Evolutionary conservation across 2,797 vertebrate genomes (phyloP), one percentile per base, ranked within the genome.

Genomic region (Neosilurus hyrtlii): DNA sequence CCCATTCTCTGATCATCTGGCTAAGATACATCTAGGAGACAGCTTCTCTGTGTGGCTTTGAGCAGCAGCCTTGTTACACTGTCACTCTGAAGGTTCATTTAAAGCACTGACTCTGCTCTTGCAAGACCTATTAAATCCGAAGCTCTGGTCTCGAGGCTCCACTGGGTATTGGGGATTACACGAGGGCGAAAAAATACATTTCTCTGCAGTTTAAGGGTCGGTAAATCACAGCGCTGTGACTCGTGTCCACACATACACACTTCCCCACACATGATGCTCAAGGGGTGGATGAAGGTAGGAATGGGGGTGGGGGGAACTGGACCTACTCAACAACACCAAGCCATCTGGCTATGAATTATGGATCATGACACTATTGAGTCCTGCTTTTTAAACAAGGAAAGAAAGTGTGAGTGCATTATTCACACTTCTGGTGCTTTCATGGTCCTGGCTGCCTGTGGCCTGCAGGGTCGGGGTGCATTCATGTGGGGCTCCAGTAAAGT

Each of bases 341-440:
- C 87, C 86, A 84, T 84, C 81, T 86, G 83, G 79, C 65, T 35
- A 88, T 89, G 71, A 89, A 89, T 90, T 86, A 89, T 89, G 84
- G 79, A 89, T 88, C 75, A 72, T 65, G 87, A 87, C 83, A 86
- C 84, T 80, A 88, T 37, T 56, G 81, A 82, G 62, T 79, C 66
- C 52, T 74, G 86, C 88, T 90, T 88, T 90, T 43, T 81, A 88
- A 82, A 77, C 78, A 63, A 77, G 52, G 51, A 68, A 84, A 86
- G 86, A 84, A n/a, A 56, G 79, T 61, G 66, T 16, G 11, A 4
- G 66, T 86, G 85, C 80, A 86, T 89, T 87, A 89, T 88, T 89
- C 81, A 88, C 75, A 54, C 72, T 3, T 22, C 24, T 8, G 83
- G 75, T 76, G 82, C 75, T 80, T 72, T 83, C 67, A 62, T 59